Conservation (phyloP, 2,113 vertebrate species). For the Proteles cristata region DNA sequence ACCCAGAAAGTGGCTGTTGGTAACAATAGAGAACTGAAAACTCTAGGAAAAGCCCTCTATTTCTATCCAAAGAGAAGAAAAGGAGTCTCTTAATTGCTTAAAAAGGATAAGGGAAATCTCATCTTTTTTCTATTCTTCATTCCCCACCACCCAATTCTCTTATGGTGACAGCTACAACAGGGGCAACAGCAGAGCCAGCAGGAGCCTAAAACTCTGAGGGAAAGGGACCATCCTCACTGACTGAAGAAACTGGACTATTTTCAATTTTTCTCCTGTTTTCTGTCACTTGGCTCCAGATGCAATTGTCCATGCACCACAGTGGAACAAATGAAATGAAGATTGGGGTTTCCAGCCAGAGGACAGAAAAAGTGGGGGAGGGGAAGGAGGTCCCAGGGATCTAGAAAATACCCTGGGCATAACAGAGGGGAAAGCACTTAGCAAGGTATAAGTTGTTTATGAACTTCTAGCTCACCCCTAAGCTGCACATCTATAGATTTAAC, state of each 20-base stretch:
- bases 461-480: neutral
- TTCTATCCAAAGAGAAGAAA: neutral
- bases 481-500: neutral
- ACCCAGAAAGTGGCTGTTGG: neutral
- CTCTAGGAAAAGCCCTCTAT: neutral
- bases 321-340: conserved; percentile 13
- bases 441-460: neutral
- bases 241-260: neutral
- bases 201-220: neutral
- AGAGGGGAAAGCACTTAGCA: neutral
- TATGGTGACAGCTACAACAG: neutral
- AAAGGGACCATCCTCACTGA: neutral
- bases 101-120: neutral
- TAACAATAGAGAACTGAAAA: neutral
- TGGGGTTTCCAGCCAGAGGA: neutral
- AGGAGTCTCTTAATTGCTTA: neutral
- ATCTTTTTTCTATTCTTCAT: neutral
- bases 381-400: neutral
- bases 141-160: neutral
- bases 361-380: neutral
- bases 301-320: neutral
- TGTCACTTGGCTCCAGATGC: neutral
- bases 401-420: conserved; percentile 2
- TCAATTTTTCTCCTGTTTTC: neutral
- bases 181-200: neutral